Evolutionary conservation across 2,113 vertebrate species (phyloP).

Genomic region (Dasyornis broadbenti): DNA sequence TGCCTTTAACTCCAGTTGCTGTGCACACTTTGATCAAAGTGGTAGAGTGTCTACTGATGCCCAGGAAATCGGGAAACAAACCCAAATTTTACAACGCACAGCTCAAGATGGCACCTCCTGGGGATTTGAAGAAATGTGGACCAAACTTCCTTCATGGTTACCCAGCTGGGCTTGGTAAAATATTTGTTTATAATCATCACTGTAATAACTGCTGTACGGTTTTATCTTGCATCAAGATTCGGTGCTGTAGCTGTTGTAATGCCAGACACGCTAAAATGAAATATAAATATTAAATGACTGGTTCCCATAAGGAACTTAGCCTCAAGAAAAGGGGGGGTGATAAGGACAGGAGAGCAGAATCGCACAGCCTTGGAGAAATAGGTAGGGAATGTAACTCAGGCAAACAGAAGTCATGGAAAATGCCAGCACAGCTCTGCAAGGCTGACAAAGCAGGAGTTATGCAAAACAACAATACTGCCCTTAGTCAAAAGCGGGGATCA

Average conservation of each 20-base stretch:
- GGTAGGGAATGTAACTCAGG: not conserved
- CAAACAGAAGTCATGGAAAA: too few species aligned
- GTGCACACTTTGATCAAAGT: not conserved
- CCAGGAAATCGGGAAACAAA: not conserved
- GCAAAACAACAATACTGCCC: not conserved
- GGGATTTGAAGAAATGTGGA: not conserved
- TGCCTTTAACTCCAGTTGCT: not conserved
- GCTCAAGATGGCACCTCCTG: not conserved
- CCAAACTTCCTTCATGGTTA: not conserved
- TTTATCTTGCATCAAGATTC: not conserved
- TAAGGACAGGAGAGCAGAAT: not conserved
- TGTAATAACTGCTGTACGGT: not conserved
- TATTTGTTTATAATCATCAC: not conserved
- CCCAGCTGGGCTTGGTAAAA: not conserved
- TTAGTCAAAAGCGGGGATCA: rapidly evolving
- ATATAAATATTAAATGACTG: not conserved
- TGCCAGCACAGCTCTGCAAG: not conserved
- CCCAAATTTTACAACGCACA: not conserved
- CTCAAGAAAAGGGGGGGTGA: too few species aligned
- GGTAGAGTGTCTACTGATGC: not conserved
- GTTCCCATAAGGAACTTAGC: not conserved
- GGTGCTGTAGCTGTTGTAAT: not conserved
- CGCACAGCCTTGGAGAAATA: not conserved
- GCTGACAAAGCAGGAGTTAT: not conserved
- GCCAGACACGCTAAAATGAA: not conserved